These are phyloP conservation scores for Tokudaia muenninki DNA, from an alignment of 2,797 vertebrate genomes.

Conservation along the genomic window DNA sequence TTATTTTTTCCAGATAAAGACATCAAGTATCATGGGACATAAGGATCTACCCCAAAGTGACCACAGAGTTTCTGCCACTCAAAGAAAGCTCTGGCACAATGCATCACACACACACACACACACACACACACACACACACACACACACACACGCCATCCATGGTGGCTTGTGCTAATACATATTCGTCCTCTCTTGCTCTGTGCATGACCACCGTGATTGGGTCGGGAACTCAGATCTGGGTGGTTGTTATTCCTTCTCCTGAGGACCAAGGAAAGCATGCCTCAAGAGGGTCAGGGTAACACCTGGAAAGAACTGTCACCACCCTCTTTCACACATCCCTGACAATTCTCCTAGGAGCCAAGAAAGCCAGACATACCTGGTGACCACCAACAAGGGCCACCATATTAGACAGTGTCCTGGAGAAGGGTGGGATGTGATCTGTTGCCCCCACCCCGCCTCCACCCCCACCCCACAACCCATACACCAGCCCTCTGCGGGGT, in stretches of 20 bases:
- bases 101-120: too few relatives aligned
- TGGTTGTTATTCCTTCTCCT: accelerated
- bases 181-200: accelerated
- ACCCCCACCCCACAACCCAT: neutral
- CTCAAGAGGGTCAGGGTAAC: accelerated
- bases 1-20: neutral
- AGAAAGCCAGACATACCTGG: neutral
- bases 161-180: accelerated
- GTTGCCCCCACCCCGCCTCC: neutral
- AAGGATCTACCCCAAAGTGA: neutral
- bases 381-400: neutral
- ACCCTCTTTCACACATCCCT: neutral
- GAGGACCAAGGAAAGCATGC: neutral
- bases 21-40: neutral
- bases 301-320: neutral
- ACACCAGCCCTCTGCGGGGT: neutral
- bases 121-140: too few relatives aligned
- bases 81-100: accelerated
- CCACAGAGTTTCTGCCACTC: neutral
- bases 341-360: neutral
- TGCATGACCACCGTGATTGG: accelerated
- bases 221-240: neutral
- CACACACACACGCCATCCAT: too few relatives aligned
- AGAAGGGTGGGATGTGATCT: accelerated
- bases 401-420: accelerated